These are phyloP conservation scores for Zophobas atratus DNA, from an alignment of 1,140 invertebrate species.

Conservation along the genomic window DNA sequence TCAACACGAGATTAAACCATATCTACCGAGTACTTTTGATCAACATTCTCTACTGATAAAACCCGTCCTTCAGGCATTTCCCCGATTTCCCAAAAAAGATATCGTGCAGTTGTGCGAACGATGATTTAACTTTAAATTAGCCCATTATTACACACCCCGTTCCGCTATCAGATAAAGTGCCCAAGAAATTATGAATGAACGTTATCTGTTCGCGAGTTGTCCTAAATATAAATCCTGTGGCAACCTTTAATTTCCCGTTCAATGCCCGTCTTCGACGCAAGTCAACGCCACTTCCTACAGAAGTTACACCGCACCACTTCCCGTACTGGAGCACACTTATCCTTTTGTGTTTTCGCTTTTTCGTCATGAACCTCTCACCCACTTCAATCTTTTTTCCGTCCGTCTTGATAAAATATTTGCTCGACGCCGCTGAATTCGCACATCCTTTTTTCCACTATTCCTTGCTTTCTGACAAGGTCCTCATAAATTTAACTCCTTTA, in stretches of 20 bases:
- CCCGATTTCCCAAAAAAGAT: too few relatives aligned
- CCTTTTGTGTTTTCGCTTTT: conserved; percentile 14
- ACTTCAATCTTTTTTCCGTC: conserved; percentile 26
- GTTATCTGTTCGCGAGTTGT: too few relatives aligned
- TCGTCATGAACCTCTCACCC: conserved; percentile 12
- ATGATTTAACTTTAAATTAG: too few relatives aligned
- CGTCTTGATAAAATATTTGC: conserved; percentile 26
- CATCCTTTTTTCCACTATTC: conserved; percentile 1
- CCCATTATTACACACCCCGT: too few relatives aligned
- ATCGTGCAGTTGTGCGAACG: too few relatives aligned
- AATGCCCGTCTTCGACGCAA: not conserved
- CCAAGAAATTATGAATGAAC: too few relatives aligned
- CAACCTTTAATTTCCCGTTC: not conserved
- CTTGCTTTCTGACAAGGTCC: conserved; percentile 1
- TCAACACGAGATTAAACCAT: too few relatives aligned
- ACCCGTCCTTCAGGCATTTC: too few relatives aligned
- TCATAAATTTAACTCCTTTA: conserved; percentile 19
- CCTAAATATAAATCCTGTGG: too few relatives aligned
- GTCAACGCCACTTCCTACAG: not conserved
- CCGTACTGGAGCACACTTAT: conserved; percentile 2
- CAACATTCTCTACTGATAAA: too few relatives aligned
- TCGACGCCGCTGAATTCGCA: conserved; percentile 26
- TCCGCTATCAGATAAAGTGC: too few relatives aligned
- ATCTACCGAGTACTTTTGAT: too few relatives aligned
- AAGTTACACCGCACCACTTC: not conserved